phyloP scores from a whole-genome alignment of 2,113 vertebrate species.

The Carlito syrichta region DNA sequence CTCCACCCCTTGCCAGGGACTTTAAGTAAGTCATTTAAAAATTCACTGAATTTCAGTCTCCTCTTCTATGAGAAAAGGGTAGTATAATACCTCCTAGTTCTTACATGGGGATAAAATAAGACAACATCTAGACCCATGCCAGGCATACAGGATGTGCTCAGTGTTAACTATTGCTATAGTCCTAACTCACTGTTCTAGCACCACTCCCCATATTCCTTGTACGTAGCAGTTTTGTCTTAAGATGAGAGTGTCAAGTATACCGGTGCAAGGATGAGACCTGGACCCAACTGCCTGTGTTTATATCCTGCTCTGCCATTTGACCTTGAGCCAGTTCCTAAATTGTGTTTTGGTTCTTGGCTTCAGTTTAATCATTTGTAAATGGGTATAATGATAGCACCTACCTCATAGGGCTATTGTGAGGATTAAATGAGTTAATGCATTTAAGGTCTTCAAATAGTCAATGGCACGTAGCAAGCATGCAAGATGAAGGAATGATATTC shows the following conservation, averaged over 20 bases:
- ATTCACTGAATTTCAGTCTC: not conserved
- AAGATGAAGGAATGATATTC: not conserved
- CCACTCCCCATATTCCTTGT: accelerated
- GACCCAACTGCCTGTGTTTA: no score
- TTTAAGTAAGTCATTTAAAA: not conserved
- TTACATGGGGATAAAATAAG: not conserved
- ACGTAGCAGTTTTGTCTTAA: not conserved
- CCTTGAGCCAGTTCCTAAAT: not conserved
- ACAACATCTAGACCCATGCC: not conserved
- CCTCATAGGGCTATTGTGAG: not conserved
- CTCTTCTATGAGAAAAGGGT: not conserved
- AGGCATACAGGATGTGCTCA: accelerated
- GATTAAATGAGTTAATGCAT: not conserved
- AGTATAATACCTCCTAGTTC: accelerated
- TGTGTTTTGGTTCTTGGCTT: not conserved
- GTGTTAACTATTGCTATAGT: accelerated
- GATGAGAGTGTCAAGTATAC: not conserved
- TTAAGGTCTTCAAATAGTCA: not conserved
- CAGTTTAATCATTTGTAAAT: not conserved
- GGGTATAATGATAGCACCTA: not conserved
- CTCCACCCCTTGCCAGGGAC: not conserved
- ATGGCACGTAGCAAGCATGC: accelerated
- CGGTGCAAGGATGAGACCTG: no score
- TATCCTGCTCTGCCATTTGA: not conserved
- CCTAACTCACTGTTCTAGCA: not conserved